Base-by-base conservation (phyloP, 2,797 vertebrate species). In the Pangasius djambal region DNA sequence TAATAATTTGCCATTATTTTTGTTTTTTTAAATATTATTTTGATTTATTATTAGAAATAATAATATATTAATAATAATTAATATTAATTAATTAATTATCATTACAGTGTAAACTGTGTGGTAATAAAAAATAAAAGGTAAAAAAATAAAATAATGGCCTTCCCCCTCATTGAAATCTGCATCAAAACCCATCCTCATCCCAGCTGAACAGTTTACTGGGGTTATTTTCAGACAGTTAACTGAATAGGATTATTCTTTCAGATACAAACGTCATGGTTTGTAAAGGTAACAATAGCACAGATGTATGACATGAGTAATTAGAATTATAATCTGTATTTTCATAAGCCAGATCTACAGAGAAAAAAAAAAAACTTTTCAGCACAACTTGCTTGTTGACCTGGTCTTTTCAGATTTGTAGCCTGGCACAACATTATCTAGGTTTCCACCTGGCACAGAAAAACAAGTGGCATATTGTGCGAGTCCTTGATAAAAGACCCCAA, bases 361-460 rank as follows among this genome's bases (percentile, higher is more conserved):
- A 75, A 70, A 18, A 61, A 16, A 63, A 40, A 0, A 28, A 78
- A 59, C 34, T 10, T 83, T 83, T 28, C 55, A 31, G 79, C 70
- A 22, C 67, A 78, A 57, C 25, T 70, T 86, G 79, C 75, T 61
- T 87, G 85, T 78, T 79, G 81, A 84, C 65, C 70, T 70, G 72
- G 75, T 37, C 65, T 72, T 81, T 85, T 70, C 8, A 87, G 86
- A 89, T n/a, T 90, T 89, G 90, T 83, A 77, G 86, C 40, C 81
- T 15, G 91, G 93, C 91, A 91, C 28, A 1, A 0, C n/a, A 59
- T 85, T 91, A 92, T 93, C 91, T 87, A 22, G 22, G 75, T 93
- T 94, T 91, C 92, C 91, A 93, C 93, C 89, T 37, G 31, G 57
- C 70, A 59, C 63, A 50, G 70, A 94, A 93, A 93, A 90, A 89